A percentile compares a stretch with the other conserved stretches of the same genome.
Conservation (phyloP, 2,888 invertebrate species). For the Ctena decussata region DNA sequence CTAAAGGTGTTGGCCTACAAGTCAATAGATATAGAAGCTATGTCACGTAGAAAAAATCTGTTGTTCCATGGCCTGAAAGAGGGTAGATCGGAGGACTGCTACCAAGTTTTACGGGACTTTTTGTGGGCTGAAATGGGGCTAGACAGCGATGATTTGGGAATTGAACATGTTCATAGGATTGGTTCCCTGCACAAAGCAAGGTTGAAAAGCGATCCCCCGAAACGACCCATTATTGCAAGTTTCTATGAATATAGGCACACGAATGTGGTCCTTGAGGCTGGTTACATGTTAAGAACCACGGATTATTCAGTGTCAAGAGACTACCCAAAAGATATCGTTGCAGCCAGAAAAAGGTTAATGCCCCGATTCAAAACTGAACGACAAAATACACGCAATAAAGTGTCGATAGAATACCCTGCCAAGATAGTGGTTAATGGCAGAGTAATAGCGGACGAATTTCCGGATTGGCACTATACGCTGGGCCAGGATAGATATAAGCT, state of each 20-base stretch:
- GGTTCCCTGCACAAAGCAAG: background rate
- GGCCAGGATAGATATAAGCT: background rate
- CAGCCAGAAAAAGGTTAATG: slow-evolving; percentile 7
- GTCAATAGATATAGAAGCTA: too few relatives aligned
- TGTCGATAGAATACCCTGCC: slow-evolving; percentile 15
- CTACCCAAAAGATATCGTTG: slow-evolving; percentile 16
- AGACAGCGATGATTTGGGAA: background rate
- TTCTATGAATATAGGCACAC: slow-evolving; percentile 21
- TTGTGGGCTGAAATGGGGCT: background rate
- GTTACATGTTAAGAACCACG: slow-evolving; percentile 16
- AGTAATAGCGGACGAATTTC: slow-evolving; percentile 13
- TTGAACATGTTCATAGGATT: slow-evolving; percentile 18
- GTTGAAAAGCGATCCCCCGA: background rate
- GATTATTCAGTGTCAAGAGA: slow-evolving; percentile 23
- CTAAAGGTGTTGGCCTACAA: slow-evolving; percentile 6
- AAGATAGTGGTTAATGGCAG: slow-evolving; percentile 9
- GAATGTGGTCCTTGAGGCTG: background rate
- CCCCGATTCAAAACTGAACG: slow-evolving; percentile 6
- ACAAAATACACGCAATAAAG: background rate
- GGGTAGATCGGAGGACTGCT: slow-evolving; percentile 17
- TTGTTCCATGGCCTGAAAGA: slow-evolving; percentile 15
- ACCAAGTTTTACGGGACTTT: background rate
- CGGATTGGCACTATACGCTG: background rate
- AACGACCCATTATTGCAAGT: slow-evolving; percentile 20
- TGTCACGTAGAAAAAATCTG: slow-evolving; percentile 27